These are phyloP conservation scores for Brachyptera putata DNA, from an alignment of 2,888 invertebrate species.

Conservation along the genomic window DNA sequence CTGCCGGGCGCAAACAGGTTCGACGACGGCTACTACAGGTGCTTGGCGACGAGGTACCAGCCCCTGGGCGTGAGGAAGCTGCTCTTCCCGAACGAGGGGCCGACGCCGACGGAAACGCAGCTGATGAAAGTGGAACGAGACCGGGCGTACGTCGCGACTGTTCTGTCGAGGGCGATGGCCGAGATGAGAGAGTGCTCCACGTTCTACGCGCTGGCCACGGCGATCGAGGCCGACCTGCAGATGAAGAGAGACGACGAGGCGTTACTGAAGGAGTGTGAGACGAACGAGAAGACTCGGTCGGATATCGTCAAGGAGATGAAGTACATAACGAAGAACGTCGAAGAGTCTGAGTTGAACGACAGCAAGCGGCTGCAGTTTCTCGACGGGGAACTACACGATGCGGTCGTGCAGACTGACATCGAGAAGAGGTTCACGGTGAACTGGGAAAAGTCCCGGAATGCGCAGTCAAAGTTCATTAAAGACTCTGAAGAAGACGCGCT, in stretches of 20 bases:
- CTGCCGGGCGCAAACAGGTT: not conserved
- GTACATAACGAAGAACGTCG: no score
- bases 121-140: not conserved
- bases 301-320: not conserved
- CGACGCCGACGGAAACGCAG: not conserved
- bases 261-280: not conserved
- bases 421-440: not conserved
- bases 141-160: not conserved
- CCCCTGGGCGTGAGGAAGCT: not conserved
- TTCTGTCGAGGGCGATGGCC: not conserved
- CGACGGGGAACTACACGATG: not conserved
- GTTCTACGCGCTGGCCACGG: not conserved
- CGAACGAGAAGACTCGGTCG: not conserved
- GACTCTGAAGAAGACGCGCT: not conserved
- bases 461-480: not conserved
- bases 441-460: not conserved
- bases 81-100: not conserved
- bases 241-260: not conserved
- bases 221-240: not conserved
- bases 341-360: no score
- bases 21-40: not conserved
- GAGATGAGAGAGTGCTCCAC: not conserved
- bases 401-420: not conserved
- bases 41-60: not conserved
- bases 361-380: not conserved